These are phyloP conservation scores for Bhutanitis thaidina DNA, from an alignment of 2,888 invertebrate species.

Conservation along the genomic window DNA sequence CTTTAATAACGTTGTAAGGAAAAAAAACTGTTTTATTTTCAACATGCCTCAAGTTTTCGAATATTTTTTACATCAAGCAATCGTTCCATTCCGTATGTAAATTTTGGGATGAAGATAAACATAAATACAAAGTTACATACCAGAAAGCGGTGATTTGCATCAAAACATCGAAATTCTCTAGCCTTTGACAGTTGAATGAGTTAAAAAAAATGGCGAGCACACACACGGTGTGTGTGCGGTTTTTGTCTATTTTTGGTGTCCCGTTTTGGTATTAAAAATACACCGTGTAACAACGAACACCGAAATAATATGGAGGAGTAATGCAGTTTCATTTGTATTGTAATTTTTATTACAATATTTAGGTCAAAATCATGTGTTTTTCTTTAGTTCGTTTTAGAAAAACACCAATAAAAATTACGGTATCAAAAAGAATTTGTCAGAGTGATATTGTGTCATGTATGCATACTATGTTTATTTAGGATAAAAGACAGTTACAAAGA, in stretches of 20 bases:
- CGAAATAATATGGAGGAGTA: background rate
- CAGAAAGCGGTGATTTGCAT: slow-evolving; percentile 16
- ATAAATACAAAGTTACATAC: slow-evolving; percentile 11
- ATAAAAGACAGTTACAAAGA: too few relatives aligned
- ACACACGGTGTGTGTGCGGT: too few relatives aligned
- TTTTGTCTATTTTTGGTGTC: background rate
- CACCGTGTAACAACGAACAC: background rate
- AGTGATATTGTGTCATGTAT: too few relatives aligned
- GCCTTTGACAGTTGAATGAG: slow-evolving; percentile 15
- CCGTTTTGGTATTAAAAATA: slow-evolving; percentile 2
- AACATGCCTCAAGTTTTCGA: background rate
- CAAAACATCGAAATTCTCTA: slow-evolving; percentile 18
- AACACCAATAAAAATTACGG: too few relatives aligned
- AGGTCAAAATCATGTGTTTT: too few relatives aligned
- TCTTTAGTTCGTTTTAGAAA: too few relatives aligned
- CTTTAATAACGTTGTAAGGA: background rate
- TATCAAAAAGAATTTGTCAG: too few relatives aligned
- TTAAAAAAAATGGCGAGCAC: background rate
- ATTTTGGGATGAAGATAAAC: slow-evolving; percentile 13
- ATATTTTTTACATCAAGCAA: background rate
- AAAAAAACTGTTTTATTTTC: background rate
- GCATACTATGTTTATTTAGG: too few relatives aligned
- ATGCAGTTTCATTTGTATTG: background rate
- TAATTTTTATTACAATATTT: too few relatives aligned
- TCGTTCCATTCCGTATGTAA: slow-evolving; percentile 10